Evolutionary conservation across 2,888 invertebrate species (phyloP).

Genomic region (Zeuzera pyrina): DNA sequence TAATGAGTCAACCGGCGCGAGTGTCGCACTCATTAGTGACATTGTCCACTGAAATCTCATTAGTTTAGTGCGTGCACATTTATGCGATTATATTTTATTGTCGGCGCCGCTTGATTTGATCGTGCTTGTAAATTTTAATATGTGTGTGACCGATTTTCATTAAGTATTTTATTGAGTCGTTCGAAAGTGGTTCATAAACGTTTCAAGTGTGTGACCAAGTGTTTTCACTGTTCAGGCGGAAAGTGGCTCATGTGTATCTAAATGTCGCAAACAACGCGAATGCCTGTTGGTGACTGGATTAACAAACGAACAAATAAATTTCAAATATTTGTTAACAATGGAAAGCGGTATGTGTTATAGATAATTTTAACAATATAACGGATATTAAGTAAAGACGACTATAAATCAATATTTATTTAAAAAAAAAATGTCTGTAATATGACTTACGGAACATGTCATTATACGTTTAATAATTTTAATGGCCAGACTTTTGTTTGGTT

Average conservation of each 20-base stretch:
- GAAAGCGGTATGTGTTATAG: conserved; percentile 45
- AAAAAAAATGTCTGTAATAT: neutral
- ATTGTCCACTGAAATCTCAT: conserved; percentile 64
- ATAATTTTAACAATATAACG: neutral
- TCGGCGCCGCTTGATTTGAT: conserved; percentile 38
- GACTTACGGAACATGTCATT: neutral
- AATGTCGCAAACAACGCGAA: conserved; percentile 54
- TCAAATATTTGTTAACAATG: conserved; percentile 56
- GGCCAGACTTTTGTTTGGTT: conserved; percentile 23
- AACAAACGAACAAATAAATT: conserved; percentile 52
- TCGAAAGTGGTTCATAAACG: conserved; percentile 37
- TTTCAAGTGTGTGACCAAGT: conserved; percentile 29
- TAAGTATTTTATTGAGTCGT: conserved; percentile 37
- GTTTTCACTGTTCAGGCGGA: conserved; percentile 29
- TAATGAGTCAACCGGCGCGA: conserved; percentile 56
- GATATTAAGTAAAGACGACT: no score
- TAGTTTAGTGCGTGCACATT: conserved; percentile 63
- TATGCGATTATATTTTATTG: conserved; percentile 67
- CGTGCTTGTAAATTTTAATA: conserved; percentile 34
- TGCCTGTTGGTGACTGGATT: conserved; percentile 57
- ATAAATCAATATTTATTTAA: no score
- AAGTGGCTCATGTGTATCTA: conserved; percentile 30
- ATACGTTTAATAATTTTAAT: conserved; percentile 1
- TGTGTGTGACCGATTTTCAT: conserved; percentile 29
- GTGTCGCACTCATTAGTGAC: conserved; percentile 58